These are phyloP conservation scores for Hydractinia echinata DNA, from an alignment of 30 jellyfish, hydroid and myxozoan species.

Conservation along the genomic window DNA sequence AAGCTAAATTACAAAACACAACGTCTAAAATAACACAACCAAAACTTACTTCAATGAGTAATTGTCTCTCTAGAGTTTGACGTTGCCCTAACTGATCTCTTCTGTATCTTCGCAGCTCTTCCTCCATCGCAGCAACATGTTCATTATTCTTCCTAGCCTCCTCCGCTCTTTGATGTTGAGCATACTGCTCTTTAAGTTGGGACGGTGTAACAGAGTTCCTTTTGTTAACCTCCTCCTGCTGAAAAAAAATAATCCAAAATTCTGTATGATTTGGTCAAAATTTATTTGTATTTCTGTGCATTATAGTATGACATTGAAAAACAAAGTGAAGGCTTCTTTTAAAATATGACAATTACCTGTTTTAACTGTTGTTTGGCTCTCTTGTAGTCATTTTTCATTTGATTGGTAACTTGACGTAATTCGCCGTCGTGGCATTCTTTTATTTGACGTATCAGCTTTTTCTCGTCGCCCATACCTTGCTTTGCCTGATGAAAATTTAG, in stretches of 20 bases:
- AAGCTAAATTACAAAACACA: too few species aligned
- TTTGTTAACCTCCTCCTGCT: background rate
- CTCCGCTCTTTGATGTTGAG: conserved; percentile 66
- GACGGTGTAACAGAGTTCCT: conserved; percentile 46
- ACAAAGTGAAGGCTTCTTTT: too few species aligned
- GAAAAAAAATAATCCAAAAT: background rate
- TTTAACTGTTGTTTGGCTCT: conserved; percentile 87
- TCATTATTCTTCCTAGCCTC: conserved; percentile 53
- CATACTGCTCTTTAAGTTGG: conserved; percentile 80
- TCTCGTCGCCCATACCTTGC: conserved; percentile 85
- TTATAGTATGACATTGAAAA: too few species aligned
- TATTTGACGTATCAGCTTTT: conserved; percentile 53
- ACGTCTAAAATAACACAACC: too few species aligned
- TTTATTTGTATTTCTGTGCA: background rate
- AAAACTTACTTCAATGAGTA: conserved; percentile 76
- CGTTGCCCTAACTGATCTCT: conserved; percentile 76
- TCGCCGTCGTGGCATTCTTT: conserved; percentile 85
- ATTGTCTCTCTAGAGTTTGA: conserved; percentile 63
- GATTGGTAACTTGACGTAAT: conserved; percentile 55
- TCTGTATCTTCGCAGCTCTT: conserved; percentile 64
- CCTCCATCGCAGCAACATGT: conserved; percentile 65
- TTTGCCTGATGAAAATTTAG: conserved; percentile 51
- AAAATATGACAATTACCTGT: conserved; percentile 38
- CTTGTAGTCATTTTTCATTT: conserved; percentile 71
- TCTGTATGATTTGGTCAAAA: background rate